Evolutionary conservation across 1,140 invertebrate genomes (phyloP), one percentile per base, ranked within the genome.

Genomic region (Acromyrmex heyeri): DNA sequence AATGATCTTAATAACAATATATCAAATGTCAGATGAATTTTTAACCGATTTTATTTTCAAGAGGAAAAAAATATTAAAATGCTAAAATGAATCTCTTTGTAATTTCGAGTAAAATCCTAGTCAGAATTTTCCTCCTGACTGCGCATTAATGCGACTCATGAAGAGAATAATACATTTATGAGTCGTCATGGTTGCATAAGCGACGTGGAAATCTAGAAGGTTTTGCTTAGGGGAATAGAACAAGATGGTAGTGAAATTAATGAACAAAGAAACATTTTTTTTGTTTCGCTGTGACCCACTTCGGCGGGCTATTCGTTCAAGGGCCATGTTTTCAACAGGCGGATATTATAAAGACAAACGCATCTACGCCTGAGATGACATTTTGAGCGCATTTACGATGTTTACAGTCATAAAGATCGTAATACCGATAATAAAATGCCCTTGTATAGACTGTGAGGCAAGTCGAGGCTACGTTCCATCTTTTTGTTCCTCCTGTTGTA

Each of bases 111-210:
- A 14, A 79, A 79, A 81, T 70, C 55, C 21, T 27, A 21, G 5
- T 4, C 8, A 55, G 30, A 70, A 18, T 27, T 55, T 81, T 55
- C n/a, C n/a, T 4, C 30, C 5, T 27, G 14, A 70, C 48, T 38
- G 48, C 12, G 16, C 62, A 38, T 27, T 69, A 79, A 67, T 69
- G 62, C 24, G 77, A 79, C 14, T 16, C 8, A n/a, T 14, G 24
- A 69, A 24, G 30, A 38, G 30, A 65, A 81, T 79, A 79, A 79
- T 55, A 81, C 27, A 69, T 69, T 67, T 81, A 81, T 81, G 27
- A 69, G 24, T 55, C 10, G 24, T 64, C 24, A 27, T n/a, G n/a
- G 3, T 21, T 34, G 62, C 8, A 24, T 38, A 67, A 53, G 3
- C 14, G 48, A 79, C n/a, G 14, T 69, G 34, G 8, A 67, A 34